Conservation (phyloP, 2,113 vertebrate genomes). For the Steatornis caripensis region DNA sequence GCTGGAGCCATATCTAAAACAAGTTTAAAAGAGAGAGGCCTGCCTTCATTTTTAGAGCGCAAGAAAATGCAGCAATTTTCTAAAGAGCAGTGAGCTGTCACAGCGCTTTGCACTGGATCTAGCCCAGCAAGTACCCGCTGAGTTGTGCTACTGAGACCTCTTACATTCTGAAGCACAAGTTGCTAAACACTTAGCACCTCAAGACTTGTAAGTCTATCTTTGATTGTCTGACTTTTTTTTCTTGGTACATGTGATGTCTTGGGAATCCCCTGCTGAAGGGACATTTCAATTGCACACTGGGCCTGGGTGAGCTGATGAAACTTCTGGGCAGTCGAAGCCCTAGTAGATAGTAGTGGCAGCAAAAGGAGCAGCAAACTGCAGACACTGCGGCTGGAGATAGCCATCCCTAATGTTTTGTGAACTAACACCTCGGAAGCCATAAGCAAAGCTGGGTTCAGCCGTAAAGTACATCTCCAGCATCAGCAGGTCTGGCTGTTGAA, state of each 20-base stretch:
- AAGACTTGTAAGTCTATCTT: neutral
- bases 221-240: neutral
- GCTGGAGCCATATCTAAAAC: neutral
- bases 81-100: neutral
- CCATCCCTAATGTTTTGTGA: neutral
- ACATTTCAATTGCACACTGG: neutral
- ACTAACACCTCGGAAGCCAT: neutral
- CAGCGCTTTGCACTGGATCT: neutral
- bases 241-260: neutral
- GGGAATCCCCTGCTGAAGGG: neutral
- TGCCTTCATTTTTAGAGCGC: neutral
- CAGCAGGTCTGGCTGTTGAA: rapidly evolving
- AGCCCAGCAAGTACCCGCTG: neutral
- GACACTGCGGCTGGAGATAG: neutral
- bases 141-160: neutral
- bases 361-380: neutral
- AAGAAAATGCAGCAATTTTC: neutral
- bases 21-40: neutral
- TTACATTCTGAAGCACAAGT: neutral
- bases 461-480: neutral
- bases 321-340: neutral
- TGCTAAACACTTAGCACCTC: neutral
- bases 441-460: neutral
- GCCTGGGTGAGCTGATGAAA: neutral
- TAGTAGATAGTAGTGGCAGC: neutral